A percentile compares a stretch with the other conserved stretches of the same genome.
phyloP scores from a whole-genome alignment of 2,888 invertebrate genomes.

The Oligia latruncula region DNA sequence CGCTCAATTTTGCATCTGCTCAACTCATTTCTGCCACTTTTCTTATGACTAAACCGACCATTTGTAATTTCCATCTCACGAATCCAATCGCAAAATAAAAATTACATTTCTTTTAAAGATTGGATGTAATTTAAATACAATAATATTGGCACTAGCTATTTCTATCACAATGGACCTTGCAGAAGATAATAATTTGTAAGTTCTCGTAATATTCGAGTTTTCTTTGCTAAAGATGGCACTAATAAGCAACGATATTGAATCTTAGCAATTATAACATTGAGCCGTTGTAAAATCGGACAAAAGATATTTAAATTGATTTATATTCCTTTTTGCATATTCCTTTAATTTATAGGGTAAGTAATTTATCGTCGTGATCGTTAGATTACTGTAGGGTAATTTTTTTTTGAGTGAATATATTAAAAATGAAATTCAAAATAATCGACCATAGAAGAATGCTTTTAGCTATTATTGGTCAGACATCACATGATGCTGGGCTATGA shows the following conservation, averaged over 20 bases:
- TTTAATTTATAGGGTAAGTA: neutral
- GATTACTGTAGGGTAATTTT: neutral
- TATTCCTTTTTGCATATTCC: neutral
- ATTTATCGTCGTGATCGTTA: neutral
- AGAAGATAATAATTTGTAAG: conserved; percentile 64
- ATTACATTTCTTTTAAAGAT: conserved; percentile 39
- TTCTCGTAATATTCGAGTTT: conserved; percentile 57
- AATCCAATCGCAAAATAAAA: conserved; percentile 62
- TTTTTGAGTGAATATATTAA: neutral
- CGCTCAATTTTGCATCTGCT: conserved; percentile 23
- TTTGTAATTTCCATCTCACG: conserved; percentile 20
- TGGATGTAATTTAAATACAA: conserved; percentile 59
- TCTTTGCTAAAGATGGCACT: conserved; percentile 60
- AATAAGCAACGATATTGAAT: conserved; percentile 49
- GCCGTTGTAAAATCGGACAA: conserved; percentile 37
- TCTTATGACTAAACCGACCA: neutral
- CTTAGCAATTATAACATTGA: conserved; percentile 29
- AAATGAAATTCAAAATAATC: neutral
- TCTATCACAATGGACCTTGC: conserved; percentile 86
- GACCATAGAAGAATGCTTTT: conserved; percentile 35
- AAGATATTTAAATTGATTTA: neutral
- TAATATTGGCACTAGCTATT: conserved; percentile 86
- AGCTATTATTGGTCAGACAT: conserved; percentile 48
- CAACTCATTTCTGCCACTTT: conserved; percentile 3
- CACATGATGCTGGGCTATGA: conserved; percentile 28